These are phyloP conservation scores for Caracal caracal DNA, from an alignment of 2,113 vertebrate species.

Conservation along the genomic window DNA sequence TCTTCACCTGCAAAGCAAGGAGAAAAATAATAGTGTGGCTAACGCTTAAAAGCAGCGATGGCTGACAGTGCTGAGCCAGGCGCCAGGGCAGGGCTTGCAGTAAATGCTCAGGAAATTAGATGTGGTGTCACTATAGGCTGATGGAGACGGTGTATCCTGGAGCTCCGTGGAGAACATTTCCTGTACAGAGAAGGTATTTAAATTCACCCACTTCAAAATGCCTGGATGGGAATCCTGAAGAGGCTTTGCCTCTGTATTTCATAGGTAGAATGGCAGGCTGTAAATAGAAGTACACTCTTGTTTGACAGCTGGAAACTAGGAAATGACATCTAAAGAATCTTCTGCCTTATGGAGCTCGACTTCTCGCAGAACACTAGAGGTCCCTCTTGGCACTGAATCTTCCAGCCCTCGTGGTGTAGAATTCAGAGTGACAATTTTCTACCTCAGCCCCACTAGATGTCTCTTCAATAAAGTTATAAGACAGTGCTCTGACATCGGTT, in stretches of 20 bases:
- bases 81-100: fast-evolving
- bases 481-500: neutral
- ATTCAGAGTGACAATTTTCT: slow-evolving; percentile 31
- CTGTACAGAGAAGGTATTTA: neutral
- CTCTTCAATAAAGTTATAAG: slow-evolving; percentile 48
- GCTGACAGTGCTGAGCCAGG: fast-evolving
- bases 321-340: neutral
- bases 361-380: slow-evolving; percentile 61
- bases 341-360: neutral
- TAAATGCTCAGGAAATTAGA: neutral
- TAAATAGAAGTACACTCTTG: neutral
- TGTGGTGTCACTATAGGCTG: neutral
- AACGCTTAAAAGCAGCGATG: neutral
- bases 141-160: neutral
- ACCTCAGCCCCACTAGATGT: slow-evolving; percentile 64
- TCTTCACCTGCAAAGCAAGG: neutral
- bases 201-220: neutral
- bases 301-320: neutral
- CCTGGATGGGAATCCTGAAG: neutral
- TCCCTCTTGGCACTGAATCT: slow-evolving; percentile 53
- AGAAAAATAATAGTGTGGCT: neutral
- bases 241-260: neutral
- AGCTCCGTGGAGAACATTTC: neutral
- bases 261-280: neutral
- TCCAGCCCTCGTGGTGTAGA: neutral